Percentiles rank a stretch among this genome's conserved stretches.
Conservation (phyloP, 1,140 invertebrate species). For the Phocides pigmalion region DNA sequence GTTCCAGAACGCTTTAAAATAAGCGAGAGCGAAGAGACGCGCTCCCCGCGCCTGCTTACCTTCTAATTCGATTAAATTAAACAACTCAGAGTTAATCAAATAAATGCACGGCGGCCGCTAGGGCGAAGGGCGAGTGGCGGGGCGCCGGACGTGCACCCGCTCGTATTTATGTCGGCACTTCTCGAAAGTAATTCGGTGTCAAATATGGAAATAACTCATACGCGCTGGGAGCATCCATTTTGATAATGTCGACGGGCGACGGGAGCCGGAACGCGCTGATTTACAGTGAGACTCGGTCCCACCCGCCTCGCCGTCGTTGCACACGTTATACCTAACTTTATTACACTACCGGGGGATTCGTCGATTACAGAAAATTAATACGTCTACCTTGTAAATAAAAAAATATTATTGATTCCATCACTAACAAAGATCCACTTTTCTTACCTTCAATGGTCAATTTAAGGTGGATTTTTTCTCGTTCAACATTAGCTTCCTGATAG, state of each 20-base stretch:
- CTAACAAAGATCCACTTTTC: too few relatives aligned
- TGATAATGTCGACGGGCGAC: conserved; percentile 80
- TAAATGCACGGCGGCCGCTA: conserved; percentile 77
- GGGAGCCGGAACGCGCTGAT: conserved; percentile 65
- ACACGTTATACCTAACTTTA: conserved; percentile 27
- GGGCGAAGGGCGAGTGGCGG: conserved; percentile 49
- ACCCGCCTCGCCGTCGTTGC: conserved; percentile 44
- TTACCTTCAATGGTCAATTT: too few relatives aligned
- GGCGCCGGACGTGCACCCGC: conserved; percentile 56
- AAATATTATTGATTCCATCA: too few relatives aligned
- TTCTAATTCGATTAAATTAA: conserved; percentile 84
- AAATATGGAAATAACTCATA: conserved; percentile 84
- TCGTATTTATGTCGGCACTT: conserved; percentile 81
- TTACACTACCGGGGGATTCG: too few relatives aligned
- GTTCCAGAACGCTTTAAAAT: conserved; percentile 80
- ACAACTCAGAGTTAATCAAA: conserved; percentile 83
- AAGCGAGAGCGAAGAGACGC: conserved; percentile 56
- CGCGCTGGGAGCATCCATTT: conserved; percentile 78
- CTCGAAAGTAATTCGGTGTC: conserved; percentile 83
- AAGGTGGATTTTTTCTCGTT: too few relatives aligned
- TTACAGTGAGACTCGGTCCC: conserved; percentile 58
- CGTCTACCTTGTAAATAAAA: too few relatives aligned
- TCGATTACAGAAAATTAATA: too few relatives aligned
- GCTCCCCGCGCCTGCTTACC: conserved; percentile 62
- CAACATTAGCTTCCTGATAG: too few relatives aligned